These are phyloP conservation scores for Hymenopus coronatus DNA, from an alignment of 2,888 invertebrate genomes.

Conservation along the genomic window DNA sequence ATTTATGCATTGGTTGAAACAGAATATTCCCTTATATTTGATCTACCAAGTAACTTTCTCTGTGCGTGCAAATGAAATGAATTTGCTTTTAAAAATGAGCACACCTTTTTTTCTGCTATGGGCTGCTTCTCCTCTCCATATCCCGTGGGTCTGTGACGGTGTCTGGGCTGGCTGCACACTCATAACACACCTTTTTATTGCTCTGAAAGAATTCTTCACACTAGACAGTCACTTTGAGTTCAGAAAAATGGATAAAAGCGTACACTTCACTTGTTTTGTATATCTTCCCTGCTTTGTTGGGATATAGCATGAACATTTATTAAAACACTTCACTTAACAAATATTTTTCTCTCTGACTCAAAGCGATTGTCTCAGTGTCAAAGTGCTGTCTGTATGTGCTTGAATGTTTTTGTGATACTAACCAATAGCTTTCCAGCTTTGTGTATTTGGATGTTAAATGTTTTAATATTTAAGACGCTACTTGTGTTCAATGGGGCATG, in stretches of 20 bases:
- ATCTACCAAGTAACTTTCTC: neutral
- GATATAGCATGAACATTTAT: too few species aligned
- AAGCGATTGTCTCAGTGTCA: neutral
- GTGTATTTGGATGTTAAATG: neutral
- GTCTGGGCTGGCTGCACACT: neutral
- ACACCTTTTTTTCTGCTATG: neutral
- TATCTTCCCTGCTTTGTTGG: neutral
- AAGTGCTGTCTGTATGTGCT: neutral
- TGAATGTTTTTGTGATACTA: neutral
- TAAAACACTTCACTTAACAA: too few species aligned
- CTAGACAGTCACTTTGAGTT: neutral
- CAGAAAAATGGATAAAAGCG: neutral
- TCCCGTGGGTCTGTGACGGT: neutral
- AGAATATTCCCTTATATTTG: too few species aligned
- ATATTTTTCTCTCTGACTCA: too few species aligned
- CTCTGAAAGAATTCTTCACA: neutral
- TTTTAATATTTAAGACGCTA: neutral
- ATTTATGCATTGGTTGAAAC: too few species aligned
- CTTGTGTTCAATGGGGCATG: neutral
- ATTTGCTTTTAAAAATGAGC: neutral
- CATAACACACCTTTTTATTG: neutral
- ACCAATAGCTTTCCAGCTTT: neutral
- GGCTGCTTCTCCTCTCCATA: neutral
- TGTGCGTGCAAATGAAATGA: neutral
- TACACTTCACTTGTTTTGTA: neutral